Evolutionary conservation across 2,797 vertebrate species (phyloP).

Genomic region (Molossus alvarezi): DNA sequence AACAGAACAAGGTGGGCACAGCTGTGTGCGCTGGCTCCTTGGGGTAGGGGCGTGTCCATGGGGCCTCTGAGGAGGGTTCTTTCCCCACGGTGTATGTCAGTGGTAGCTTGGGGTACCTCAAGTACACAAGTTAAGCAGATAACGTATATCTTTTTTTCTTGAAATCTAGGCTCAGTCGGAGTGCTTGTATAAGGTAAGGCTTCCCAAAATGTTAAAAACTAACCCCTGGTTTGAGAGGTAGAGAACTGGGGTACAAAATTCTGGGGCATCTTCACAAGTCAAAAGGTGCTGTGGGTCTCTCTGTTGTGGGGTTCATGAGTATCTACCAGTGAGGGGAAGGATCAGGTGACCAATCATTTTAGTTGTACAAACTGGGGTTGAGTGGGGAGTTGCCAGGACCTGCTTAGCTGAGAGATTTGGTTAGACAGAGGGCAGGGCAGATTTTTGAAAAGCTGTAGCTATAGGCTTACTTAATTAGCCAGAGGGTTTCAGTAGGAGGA

Average conservation of each 20-base stretch:
- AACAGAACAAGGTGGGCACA: not conserved
- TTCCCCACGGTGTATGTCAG: not conserved
- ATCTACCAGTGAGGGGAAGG: not conserved
- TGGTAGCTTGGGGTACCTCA: not conserved
- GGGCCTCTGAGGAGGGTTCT: not conserved
- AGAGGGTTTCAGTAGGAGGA: not conserved
- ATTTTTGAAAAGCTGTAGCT: not conserved
- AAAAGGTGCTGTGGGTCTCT: not conserved
- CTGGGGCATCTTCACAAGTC: not conserved
- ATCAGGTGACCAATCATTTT: not conserved
- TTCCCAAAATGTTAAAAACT: not conserved
- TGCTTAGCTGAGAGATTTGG: not conserved
- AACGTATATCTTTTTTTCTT: not conserved
- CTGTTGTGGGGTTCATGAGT: not conserved
- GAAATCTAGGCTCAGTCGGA: not conserved
- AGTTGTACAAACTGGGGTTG: not conserved
- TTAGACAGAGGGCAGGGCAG: not conserved
- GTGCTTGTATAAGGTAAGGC: not conserved
- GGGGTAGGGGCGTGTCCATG: accelerated
- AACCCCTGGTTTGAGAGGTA: not conserved
- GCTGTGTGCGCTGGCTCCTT: not conserved
- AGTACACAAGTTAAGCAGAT: not conserved
- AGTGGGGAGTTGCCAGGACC: not conserved
- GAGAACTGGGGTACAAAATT: not conserved
- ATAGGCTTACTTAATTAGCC: not conserved